These are phyloP conservation scores for Momotus momota DNA, from an alignment of 2,797 vertebrate species.

Conservation along the genomic window DNA sequence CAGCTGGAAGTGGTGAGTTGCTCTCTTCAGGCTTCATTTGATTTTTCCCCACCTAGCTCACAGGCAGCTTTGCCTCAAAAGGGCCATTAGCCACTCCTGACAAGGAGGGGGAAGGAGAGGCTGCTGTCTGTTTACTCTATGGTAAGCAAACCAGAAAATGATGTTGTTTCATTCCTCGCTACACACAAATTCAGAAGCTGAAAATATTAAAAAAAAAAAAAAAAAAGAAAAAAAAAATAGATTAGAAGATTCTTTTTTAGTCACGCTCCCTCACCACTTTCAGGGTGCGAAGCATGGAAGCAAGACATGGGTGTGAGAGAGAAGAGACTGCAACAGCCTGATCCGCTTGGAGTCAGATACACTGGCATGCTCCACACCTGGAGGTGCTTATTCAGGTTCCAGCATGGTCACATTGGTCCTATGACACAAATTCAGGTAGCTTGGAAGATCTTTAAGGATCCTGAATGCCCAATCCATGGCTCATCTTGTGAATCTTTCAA, in stretches of 20 bases:
- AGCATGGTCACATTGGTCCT: not conserved
- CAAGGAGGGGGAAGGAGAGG: not conserved
- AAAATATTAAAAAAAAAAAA: not conserved
- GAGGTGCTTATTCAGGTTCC: not conserved
- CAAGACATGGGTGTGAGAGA: not conserved
- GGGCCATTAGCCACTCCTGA: not conserved
- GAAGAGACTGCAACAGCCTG: not conserved
- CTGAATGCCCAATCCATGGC: not conserved
- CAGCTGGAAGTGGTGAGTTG: not conserved
- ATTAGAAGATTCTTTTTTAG: constrained; percentile 18
- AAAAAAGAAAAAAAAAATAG: not conserved
- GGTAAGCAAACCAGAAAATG: constrained; percentile 70
- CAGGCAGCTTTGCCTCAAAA: not conserved
- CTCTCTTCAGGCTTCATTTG: constrained; percentile 13
- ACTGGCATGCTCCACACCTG: not conserved
- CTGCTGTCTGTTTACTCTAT: constrained; percentile 45
- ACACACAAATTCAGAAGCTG: constrained; percentile 24
- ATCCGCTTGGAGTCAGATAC: not conserved
- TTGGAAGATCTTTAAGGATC: not conserved
- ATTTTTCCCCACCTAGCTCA: not conserved
- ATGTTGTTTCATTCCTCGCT: constrained; percentile 49
- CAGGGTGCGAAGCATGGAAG: not conserved
- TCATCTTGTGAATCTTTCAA: not conserved
- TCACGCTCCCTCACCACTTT: not conserved
- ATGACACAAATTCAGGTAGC: not conserved